phyloP scores from a whole-genome alignment of 2,797 vertebrate species.

The Helarctos malayanus region DNA sequence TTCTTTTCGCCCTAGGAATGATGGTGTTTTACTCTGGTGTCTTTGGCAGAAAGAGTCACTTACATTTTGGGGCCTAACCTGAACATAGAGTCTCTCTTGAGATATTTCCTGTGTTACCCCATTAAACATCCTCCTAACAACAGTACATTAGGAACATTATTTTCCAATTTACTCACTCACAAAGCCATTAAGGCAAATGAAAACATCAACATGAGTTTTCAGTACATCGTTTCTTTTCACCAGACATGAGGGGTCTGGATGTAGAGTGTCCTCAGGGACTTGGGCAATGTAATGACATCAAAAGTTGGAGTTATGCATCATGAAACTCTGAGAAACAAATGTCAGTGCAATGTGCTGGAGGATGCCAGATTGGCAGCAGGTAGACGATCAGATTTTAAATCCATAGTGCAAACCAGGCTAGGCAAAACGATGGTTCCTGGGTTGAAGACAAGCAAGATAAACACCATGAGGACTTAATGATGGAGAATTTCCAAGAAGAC shows the following conservation, averaged over 20 bases:
- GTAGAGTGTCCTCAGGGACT: neutral
- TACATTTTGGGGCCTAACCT: neutral
- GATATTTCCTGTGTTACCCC: neutral
- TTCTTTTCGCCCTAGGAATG: neutral
- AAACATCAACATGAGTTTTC: neutral
- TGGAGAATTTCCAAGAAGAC: neutral
- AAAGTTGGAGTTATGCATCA: neutral
- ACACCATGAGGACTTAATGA: neutral
- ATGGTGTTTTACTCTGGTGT: neutral
- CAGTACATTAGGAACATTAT: neutral
- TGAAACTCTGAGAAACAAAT: neutral
- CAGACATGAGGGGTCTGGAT: neutral
- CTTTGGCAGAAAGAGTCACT: conserved; percentile 44
- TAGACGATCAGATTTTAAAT: conserved; percentile 13
- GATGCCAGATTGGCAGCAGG: neutral
- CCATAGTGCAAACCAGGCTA: neutral
- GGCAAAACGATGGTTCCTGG: neutral
- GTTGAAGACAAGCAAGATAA: conserved; percentile 18
- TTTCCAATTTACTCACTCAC: conserved; percentile 59
- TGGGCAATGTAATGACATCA: neutral
- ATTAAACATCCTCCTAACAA: conserved; percentile 18
- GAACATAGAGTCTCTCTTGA: conserved; percentile 12
- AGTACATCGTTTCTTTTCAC: neutral
- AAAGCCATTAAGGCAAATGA: conserved; percentile 64
- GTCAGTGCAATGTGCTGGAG: no score